Evolutionary conservation across 2,888 invertebrate species (phyloP).

Genomic region (Macaria notata): DNA sequence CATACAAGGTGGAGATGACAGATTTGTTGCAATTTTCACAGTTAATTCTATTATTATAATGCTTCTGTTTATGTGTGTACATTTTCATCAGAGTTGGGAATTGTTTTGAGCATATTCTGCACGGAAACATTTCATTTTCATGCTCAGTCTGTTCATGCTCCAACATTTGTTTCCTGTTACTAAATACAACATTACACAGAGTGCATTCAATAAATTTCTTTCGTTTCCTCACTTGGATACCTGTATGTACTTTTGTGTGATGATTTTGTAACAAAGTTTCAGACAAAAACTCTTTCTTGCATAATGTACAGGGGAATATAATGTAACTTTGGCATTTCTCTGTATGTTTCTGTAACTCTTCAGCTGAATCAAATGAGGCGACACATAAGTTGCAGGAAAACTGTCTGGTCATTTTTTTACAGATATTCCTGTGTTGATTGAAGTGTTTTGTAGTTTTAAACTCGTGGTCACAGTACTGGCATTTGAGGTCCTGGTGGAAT

Average conservation of each 20-base stretch:
- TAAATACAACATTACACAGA: conserved; percentile 49
- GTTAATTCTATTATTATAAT: conserved; percentile 46
- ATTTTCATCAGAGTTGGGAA: conserved; percentile 47
- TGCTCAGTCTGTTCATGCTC: conserved; percentile 47
- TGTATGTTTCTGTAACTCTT: conserved; percentile 43
- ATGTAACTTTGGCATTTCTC: conserved; percentile 44
- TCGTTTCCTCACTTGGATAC: conserved; percentile 51
- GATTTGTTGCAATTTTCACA: conserved; percentile 48
- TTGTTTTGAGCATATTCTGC: conserved; percentile 46
- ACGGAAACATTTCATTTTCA: conserved; percentile 43
- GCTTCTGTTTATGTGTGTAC: conserved; percentile 49
- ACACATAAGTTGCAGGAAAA: conserved; percentile 44
- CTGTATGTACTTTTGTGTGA: conserved; percentile 48
- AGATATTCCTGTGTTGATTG: conserved; percentile 41
- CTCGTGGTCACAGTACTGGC: conserved; percentile 51
- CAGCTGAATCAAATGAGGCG: conserved; percentile 46
- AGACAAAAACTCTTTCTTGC: conserved; percentile 47
- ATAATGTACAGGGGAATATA: conserved; percentile 46
- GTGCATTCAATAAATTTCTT: conserved; percentile 53
- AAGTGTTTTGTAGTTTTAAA: conserved; percentile 41
- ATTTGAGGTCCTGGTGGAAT: conserved; percentile 49
- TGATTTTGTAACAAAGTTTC: conserved; percentile 47
- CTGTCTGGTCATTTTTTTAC: conserved; percentile 39
- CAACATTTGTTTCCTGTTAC: conserved; percentile 44
- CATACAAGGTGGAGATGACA: conserved; percentile 43